Evolutionary conservation across 37 sponge, comb jelly and placozoan species (phyloP), one percentile per base, ranked within the genome.

Genomic region (Theonella swinhoei): DNA sequence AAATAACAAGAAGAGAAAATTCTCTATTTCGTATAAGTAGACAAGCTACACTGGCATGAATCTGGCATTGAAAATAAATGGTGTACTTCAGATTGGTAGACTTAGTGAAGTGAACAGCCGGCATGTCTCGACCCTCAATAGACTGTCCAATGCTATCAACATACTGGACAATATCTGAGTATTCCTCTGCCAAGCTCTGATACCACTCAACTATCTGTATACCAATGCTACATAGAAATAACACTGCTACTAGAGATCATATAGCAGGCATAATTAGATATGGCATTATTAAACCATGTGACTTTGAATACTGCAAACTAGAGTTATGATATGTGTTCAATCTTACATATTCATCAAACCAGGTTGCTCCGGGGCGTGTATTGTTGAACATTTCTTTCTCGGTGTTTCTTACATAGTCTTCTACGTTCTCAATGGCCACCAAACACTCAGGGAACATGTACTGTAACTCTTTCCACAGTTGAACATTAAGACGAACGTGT

Each of bases 81-180:
- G 66, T 26, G 30, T 65, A 65, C 66, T 65, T 65, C 11, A 14
- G 14, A 47, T 47, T 47, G 30, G 66, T 65, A 58, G 19, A 58
- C 60, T 58, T 11, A 24, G 24, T 20, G n/a, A 65, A 7, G 66
- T 65, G 66, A 20, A 47, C 54, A 17, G 54, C 54, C 14, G 54
- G 54, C 85, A 85, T 83, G 34, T 81, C 83, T 35, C 95, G 47
- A 0, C 84, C 87, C 71, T 90, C 83, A 5, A 7, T 0, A 3
- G 95, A 76, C 75, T 75, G 17, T 0, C 95, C 95, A 80, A 91
- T 91, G 39, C 83, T 68, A 33, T 78, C 43, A 0, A 41, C 58
- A 65, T 42, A 91, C 8, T 26, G 75, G n/a, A 90, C 80, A 0
- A 80, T 4, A 24, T 60, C 14, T 17, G 70, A 19, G 43, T 84